Evolutionary conservation across 2,888 invertebrate species (phyloP).

Genomic region (Brachyptera risi): DNA sequence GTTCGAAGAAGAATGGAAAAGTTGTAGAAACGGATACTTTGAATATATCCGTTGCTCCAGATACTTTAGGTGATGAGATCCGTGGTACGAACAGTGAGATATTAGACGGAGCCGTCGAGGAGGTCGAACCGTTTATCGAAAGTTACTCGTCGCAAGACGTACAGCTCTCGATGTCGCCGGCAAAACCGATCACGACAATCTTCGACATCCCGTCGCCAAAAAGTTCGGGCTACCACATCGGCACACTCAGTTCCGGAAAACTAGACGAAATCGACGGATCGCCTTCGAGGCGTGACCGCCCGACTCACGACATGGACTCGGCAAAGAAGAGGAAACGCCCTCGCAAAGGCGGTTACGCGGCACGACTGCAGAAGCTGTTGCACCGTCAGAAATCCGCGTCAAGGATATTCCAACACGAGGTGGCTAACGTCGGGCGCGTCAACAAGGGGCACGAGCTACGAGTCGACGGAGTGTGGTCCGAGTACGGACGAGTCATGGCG

Average conservation of each 20-base stretch:
- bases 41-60: not conserved
- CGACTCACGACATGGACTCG: constrained; percentile 15
- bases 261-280: not conserved
- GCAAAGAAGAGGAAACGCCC: constrained; percentile 24
- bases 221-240: not conserved
- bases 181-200: not conserved
- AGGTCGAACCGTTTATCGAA: not conserved
- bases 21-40: not conserved
- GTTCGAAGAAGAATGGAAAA: not conserved
- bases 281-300: not conserved
- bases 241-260: not conserved
- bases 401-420: constrained; percentile 25
- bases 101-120: not conserved
- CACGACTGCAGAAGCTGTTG: constrained; percentile 24
- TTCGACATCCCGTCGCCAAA: not conserved
- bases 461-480: constrained; percentile 7
- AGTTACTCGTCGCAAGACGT: constrained; percentile 6
- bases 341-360: constrained; percentile 14
- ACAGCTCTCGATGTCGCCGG: not conserved
- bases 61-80: not conserved
- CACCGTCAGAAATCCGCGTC: constrained; percentile 20
- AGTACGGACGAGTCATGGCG: constrained; percentile 8
- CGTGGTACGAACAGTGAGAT: not conserved
- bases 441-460: not conserved
- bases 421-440: not conserved